Evolutionary conservation across 2,888 invertebrate species (phyloP).

Genomic region (Congeria kusceri): DNA sequence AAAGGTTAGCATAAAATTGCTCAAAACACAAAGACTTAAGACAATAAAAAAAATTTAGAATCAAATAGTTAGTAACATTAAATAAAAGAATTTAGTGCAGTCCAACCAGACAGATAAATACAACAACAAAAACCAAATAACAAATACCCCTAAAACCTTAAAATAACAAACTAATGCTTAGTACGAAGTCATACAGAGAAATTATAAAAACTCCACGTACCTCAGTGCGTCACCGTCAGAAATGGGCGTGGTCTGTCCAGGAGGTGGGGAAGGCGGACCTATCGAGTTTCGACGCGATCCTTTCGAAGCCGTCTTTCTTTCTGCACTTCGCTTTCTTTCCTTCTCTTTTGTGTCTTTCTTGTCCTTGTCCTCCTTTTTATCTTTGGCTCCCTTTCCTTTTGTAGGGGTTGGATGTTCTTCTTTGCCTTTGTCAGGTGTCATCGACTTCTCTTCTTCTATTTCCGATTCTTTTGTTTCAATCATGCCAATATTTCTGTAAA

Average conservation of each 20-base stretch:
- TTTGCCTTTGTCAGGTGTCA: slow-evolving; percentile 81
- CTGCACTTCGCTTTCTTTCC: slow-evolving; percentile 79
- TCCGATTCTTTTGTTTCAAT: slow-evolving; percentile 81
- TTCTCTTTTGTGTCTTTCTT: slow-evolving; percentile 61
- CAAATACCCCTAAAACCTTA: no score
- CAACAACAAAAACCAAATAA: no score
- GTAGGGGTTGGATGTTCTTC: slow-evolving; percentile 80
- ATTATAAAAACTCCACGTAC: slow-evolving; percentile 44
- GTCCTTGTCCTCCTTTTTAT: slow-evolving; percentile 63
- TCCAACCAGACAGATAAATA: no score
- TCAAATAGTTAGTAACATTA: no score
- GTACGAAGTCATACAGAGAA: no score
- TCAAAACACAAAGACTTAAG: no score
- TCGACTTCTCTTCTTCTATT: slow-evolving; percentile 81
- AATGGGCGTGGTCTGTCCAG: slow-evolving; percentile 80
- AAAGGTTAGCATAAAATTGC: no score
- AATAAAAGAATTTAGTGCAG: no score
- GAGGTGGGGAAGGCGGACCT: slow-evolving; percentile 79
- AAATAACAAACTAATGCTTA: no score
- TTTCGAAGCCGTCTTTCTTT: slow-evolving; percentile 72
- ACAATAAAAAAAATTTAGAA: no score
- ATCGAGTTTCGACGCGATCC: slow-evolving; percentile 74
- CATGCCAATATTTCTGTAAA: slow-evolving; percentile 77
- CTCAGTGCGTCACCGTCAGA: slow-evolving; percentile 81
- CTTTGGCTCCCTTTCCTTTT: slow-evolving; percentile 71